These are phyloP conservation scores for Pangasianodon hypophthalmus DNA, from an alignment of 2,113 vertebrate species.

Conservation along the genomic window DNA sequence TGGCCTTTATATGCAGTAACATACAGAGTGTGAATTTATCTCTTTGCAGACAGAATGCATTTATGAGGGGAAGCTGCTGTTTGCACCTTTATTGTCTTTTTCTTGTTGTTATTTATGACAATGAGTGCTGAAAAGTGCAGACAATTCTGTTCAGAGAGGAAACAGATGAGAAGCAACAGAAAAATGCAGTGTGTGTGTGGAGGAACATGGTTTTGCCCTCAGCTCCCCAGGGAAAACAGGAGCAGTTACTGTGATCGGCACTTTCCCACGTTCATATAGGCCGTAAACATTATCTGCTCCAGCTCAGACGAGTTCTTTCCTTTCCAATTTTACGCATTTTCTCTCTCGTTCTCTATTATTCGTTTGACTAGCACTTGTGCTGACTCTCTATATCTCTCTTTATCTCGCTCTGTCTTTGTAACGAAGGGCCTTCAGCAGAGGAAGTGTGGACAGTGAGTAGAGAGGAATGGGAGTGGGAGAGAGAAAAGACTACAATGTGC, in stretches of 20 bases:
- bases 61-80: constrained; percentile 38
- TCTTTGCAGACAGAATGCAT: not conserved
- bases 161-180: constrained; percentile 48
- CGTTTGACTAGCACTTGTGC: constrained; percentile 29
- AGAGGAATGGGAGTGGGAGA: not conserved
- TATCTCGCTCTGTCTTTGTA: constrained; percentile 19
- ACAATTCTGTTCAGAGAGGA: constrained; percentile 47
- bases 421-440: constrained; percentile 9
- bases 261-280: constrained; percentile 38
- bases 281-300: constrained; percentile 45
- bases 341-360: constrained; percentile 47
- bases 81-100: constrained; percentile 32
- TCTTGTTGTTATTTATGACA: constrained; percentile 49
- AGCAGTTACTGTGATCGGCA: constrained; percentile 50
- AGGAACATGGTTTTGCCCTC: constrained; percentile 28
- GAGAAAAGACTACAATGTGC: constrained; percentile 5
- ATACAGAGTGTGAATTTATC: not conserved
- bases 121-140: constrained; percentile 24
- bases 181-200: constrained; percentile 36
- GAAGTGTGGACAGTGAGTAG: constrained; percentile 16
- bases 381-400: constrained; percentile 5
- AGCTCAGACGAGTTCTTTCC: constrained; percentile 44
- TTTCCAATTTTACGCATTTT: constrained; percentile 45
- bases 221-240: constrained; percentile 28
- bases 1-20: not conserved